Conservation (phyloP, 2,113 vertebrate genomes). For the Morone saxatilis region DNA sequence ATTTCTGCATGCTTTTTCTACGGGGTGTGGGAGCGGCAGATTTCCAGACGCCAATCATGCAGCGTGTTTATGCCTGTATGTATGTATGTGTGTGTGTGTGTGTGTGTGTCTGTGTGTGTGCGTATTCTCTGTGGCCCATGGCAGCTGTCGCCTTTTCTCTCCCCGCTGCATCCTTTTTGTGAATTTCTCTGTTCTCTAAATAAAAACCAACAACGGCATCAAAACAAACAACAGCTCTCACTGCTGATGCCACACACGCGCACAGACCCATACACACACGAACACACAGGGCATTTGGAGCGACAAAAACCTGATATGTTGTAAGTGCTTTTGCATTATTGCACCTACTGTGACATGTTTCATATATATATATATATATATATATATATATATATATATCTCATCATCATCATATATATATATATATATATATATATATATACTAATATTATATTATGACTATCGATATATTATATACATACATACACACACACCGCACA, state of each 20-base stretch:
- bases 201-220: slow-evolving; percentile 71
- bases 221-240: slow-evolving; percentile 69
- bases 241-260: slow-evolving; percentile 40
- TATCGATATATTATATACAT: not conserved
- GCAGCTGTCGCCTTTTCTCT: slow-evolving; percentile 75
- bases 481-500: too few relatives aligned
- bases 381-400: slow-evolving; percentile 3
- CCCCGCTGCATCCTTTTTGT: slow-evolving; percentile 57
- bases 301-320: not conserved
- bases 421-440: not conserved
- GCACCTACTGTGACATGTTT: not conserved
- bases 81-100: not conserved
- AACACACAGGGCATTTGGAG: not conserved
- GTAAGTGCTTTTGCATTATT: slow-evolving; percentile 8
- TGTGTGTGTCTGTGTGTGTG: not conserved
- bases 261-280: not conserved
- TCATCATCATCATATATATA: too few relatives aligned
- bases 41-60: slow-evolving; percentile 64
- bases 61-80: not conserved
- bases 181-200: slow-evolving; percentile 62
- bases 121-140: slow-evolving; percentile 66
- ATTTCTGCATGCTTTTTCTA: slow-evolving; percentile 33
- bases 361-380: not conserved
- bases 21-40: slow-evolving; percentile 20
- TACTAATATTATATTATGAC: not conserved